Base-by-base conservation (phyloP, 2,888 invertebrate species). In the Acronicta aceris region DNA sequence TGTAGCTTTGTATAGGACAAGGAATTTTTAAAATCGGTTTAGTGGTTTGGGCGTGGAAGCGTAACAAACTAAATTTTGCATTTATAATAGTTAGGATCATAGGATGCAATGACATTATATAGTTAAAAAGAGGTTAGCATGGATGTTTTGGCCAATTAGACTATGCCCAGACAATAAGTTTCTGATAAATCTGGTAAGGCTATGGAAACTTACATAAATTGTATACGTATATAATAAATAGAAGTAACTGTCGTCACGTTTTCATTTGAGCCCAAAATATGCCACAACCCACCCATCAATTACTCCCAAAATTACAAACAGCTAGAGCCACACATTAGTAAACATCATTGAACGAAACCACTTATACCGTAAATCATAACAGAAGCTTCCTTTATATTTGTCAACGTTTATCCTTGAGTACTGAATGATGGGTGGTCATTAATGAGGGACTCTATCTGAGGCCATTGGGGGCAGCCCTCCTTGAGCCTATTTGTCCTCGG, bases 351-450 rank as follows among this genome's bases (percentile, higher is more conserved):
- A 71, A 56, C 36, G 43, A 41, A 63, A 69, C 76, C 79, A 75
- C 74, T 64, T 74, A 76, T 51, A 63, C 81, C 70, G 89, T 91
- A 91, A 89, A 91, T 90, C 89, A 90, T 89, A 87, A 85, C 78
- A 83, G 82, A 81, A 82, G 83, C 82, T 82, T 86, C 85, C 81
- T 82, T 85, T 86, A 84, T 88, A 91, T 92, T 91, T 91, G 92
- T 92, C 92, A 91, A 90, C 90, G 85, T 88, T 91, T 89, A 89
- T 89, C 84, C 90, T 77, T 71, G 74, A 78, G 78, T 78, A 72
- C 76, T 89, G 92, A 92, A 78, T 83, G 90, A 93, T 91, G 86
- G 85, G 60, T 76, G 74, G 85, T 86, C 91, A 90, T 93, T 93
- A 93, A 79, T 79, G 84, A 81, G 75, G 70, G 81, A 81, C 82